These are phyloP conservation scores for Parasteatoda tepidariorum DNA, from an alignment of 1,140 invertebrate genomes.

Conservation along the genomic window DNA sequence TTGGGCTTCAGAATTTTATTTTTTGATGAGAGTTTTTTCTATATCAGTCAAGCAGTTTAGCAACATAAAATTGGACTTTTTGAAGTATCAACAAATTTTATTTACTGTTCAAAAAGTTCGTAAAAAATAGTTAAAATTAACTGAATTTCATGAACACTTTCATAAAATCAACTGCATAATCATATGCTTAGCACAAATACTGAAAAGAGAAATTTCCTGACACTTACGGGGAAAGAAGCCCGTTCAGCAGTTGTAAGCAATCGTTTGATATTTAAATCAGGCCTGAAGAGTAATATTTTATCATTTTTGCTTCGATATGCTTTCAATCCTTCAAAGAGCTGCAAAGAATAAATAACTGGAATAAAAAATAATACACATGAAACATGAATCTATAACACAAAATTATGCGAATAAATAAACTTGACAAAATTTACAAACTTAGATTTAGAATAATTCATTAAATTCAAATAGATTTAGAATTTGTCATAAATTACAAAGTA, in stretches of 20 bases:
- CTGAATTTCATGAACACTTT: no score
- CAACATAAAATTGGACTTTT: no score
- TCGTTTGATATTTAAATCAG: conserved; percentile 93
- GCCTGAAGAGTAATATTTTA: conserved; percentile 93
- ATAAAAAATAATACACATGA: conserved; percentile 10
- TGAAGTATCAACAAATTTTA: no score
- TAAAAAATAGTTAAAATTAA: no score
- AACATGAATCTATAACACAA: not conserved
- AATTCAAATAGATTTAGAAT: not conserved
- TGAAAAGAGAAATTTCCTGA: no score
- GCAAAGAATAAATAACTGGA: conserved; percentile 1
- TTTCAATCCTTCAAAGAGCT: conserved; percentile 97
- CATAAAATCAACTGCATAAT: no score
- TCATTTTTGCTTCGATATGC: conserved; percentile 94
- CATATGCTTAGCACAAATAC: no score
- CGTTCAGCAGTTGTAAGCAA: conserved; percentile 88
- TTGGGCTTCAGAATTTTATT: no score
- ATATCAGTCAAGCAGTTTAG: no score
- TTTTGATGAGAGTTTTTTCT: no score
- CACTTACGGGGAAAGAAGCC: conserved; percentile 81
- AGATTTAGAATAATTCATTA: conserved; percentile 5
- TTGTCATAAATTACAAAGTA: no score
- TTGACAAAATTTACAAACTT: not conserved
- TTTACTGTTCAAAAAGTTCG: no score
- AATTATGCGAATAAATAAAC: not conserved